Percentiles rank a stretch among this genome's conserved stretches.
Conservation (phyloP, 2,888 invertebrate species). For the Lasioglossum villosulum region DNA sequence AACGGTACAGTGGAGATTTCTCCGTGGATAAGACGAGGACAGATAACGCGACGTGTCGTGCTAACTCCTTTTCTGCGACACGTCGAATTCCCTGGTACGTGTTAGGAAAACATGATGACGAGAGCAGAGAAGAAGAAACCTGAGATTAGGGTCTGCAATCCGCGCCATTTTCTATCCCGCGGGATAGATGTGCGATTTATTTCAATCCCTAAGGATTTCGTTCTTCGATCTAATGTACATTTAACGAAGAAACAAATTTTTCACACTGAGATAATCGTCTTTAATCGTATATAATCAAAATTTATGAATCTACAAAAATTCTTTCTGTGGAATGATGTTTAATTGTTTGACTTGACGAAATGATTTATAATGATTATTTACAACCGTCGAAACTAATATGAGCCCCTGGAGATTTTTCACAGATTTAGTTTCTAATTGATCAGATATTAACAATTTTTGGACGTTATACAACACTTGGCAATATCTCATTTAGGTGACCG, state of each 20-base stretch:
- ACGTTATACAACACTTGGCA: not conserved
- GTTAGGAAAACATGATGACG: not conserved
- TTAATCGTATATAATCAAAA: no score
- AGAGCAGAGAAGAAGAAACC: not conserved
- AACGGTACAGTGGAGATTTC: not conserved
- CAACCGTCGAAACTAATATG: not conserved
- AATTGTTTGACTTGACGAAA: not conserved
- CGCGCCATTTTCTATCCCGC: no score
- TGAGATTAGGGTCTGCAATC: no score
- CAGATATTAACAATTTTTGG: not conserved
- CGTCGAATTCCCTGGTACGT: not conserved
- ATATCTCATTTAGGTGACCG: slow-evolving; percentile 58
- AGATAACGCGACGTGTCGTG: no score
- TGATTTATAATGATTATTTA: not conserved
- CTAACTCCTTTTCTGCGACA: not conserved
- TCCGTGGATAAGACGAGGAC: no score
- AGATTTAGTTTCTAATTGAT: not conserved
- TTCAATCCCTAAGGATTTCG: no score
- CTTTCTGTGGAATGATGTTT: no score
- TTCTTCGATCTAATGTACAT: no score
- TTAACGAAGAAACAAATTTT: no score
- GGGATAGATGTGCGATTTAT: no score
- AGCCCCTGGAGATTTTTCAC: not conserved
- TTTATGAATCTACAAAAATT: no score
- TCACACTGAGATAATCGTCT: no score